phyloP scores from a whole-genome alignment of 2,113 vertebrate species.

The Tenrec ecaudatus region DNA sequence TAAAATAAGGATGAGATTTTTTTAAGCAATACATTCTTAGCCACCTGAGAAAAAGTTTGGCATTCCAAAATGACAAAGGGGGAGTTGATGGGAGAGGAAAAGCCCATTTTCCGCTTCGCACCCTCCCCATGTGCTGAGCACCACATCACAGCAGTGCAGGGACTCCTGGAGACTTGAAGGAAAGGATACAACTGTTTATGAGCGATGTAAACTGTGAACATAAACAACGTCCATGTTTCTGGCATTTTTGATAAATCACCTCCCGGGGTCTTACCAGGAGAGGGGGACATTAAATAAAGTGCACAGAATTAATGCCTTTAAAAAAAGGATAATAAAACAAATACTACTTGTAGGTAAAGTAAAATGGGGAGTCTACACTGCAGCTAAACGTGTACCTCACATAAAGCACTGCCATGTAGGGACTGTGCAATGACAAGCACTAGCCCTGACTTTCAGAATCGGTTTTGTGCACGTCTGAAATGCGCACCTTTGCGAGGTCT shows the following conservation, averaged over 20 bases:
- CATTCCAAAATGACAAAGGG: slow-evolving; percentile 77
- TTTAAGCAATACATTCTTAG: slow-evolving; percentile 67
- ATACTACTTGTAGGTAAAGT: neutral
- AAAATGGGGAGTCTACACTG: neutral
- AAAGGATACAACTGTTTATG: neutral
- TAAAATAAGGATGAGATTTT: slow-evolving; percentile 74
- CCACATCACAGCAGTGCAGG: neutral
- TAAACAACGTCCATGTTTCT: neutral
- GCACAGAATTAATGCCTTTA: slow-evolving; percentile 46
- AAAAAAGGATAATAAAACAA: neutral
- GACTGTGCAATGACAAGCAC: neutral
- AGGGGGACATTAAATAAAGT: slow-evolving; percentile 48
- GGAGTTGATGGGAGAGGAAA: slow-evolving; percentile 31
- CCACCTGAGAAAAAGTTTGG: slow-evolving; percentile 68
- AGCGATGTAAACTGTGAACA: slow-evolving; percentile 22
- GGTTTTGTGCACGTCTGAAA: neutral
- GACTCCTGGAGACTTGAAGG: neutral
- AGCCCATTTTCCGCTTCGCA: neutral
- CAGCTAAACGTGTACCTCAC: neutral
- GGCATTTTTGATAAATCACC: slow-evolving; percentile 32
- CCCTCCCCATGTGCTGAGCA: neutral
- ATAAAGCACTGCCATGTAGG: neutral
- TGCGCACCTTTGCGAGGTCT: neutral
- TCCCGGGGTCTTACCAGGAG: slow-evolving; percentile 54
- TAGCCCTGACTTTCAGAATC: neutral